These are phyloP conservation scores for Griposia aprilina DNA, from an alignment of 2,888 invertebrate genomes.

Conservation along the genomic window DNA sequence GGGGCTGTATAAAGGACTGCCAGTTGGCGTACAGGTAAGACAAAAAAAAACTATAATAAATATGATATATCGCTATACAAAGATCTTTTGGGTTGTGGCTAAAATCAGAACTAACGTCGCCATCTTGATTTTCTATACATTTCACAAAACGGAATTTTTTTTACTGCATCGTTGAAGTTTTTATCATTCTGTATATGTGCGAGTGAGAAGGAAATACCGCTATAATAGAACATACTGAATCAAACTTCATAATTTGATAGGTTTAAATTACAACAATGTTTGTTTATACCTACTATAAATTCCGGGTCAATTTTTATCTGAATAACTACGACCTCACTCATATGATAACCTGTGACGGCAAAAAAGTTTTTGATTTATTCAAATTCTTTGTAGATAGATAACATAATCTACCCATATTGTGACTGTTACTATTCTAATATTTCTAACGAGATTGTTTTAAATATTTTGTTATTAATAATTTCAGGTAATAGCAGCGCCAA, in stretches of 20 bases:
- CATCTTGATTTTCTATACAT: too few species aligned
- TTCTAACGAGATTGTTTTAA: neutral
- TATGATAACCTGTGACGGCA: neutral
- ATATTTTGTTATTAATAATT: constrained; percentile 49
- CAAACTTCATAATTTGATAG: neutral
- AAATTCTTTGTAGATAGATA: neutral
- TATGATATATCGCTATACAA: too few species aligned
- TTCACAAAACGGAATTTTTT: too few species aligned
- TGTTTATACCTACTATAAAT: neutral
- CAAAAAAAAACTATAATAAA: neutral
- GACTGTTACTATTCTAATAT: neutral
- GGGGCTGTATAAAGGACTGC: constrained; percentile 92
- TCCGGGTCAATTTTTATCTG: neutral
- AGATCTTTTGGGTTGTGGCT: too few species aligned
- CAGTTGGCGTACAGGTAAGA: constrained; percentile 92
- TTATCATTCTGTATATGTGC: too few species aligned
- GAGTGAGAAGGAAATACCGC: neutral
- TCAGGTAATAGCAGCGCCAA: constrained; percentile 93
- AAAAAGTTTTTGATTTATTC: neutral
- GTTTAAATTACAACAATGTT: neutral
- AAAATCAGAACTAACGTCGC: too few species aligned
- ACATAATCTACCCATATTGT: neutral
- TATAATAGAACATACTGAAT: neutral
- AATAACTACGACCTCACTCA: neutral
- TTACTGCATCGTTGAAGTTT: too few species aligned